phyloP scores from a whole-genome alignment of 30 jellyfish, hydroid and myxozoan species.

The Cassiopea xamachana region DNA sequence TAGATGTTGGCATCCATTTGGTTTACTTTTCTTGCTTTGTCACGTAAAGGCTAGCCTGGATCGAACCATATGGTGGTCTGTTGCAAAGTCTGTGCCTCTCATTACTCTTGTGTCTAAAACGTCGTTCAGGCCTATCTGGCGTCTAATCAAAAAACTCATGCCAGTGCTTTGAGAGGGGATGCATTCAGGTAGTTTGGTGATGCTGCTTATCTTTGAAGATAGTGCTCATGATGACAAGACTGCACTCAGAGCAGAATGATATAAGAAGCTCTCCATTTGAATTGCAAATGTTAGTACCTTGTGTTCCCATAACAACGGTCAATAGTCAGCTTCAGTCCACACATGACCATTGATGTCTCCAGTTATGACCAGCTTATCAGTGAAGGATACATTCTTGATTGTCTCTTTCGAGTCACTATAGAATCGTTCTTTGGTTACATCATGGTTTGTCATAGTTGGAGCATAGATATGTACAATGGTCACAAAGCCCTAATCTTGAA shows the following conservation, averaged over 20 bases:
- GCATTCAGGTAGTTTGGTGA: conserved; percentile 62
- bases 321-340: conserved; percentile 10
- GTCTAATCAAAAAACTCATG: conserved; percentile 31
- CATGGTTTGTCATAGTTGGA: conserved; percentile 43
- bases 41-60: conserved; percentile 1
- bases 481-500: not conserved
- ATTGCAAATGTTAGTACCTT: conserved; percentile 28
- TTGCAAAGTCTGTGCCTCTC: conserved; percentile 36
- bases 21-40: not conserved
- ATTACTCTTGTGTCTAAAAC: conserved; percentile 27
- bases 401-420: conserved; percentile 3
- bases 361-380: conserved; percentile 6
- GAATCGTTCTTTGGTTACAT: conserved; percentile 1
- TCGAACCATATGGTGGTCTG: not conserved
- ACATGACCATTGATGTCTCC: conserved; percentile 49
- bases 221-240: conserved; percentile 46
- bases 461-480: conserved; percentile 46
- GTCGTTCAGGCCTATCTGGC: conserved; percentile 16
- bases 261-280: conserved; percentile 45
- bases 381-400: not conserved
- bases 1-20: conserved; percentile 1
- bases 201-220: conserved; percentile 21
- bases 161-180: conserved; percentile 65
- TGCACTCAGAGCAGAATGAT: conserved; percentile 39
- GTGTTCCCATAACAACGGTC: conserved; percentile 31